Evolutionary conservation across 2,888 invertebrate species (phyloP).

Genomic region (Amphipyra tragopoginis): DNA sequence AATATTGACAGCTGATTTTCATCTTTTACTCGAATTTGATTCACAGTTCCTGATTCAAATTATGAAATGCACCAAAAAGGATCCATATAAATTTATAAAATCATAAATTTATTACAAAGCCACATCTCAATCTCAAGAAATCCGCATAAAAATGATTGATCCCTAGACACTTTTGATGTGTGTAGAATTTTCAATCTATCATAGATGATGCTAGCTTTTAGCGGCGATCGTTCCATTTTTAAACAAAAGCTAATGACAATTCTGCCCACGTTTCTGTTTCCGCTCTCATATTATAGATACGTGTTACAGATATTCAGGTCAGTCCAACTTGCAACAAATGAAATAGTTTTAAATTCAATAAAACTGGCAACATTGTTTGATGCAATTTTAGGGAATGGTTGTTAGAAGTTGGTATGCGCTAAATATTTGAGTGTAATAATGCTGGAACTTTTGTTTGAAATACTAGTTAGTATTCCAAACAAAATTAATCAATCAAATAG

Average conservation of each 20-base stretch:
- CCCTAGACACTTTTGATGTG: no score
- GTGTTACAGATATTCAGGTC: slow-evolving; percentile 53
- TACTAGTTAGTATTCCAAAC: no score
- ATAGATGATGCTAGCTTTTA: slow-evolving; percentile 25
- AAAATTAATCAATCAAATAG: no score
- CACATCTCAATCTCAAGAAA: no score
- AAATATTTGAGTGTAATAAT: slow-evolving; percentile 42
- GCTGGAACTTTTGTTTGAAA: slow-evolving; percentile 26
- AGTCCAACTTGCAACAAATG: slow-evolving; percentile 29
- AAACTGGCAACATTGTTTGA: slow-evolving; percentile 22
- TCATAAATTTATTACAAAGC: no score
- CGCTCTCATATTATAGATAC: slow-evolving; percentile 47
- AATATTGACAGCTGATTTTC: no score
- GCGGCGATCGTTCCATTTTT: slow-evolving; percentile 45
- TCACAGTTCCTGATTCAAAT: no score
- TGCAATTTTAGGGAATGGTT: slow-evolving; percentile 22
- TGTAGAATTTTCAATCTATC: slow-evolving; percentile 22
- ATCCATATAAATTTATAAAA: no score
- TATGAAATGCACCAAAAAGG: no score
- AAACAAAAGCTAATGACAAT: slow-evolving; percentile 51
- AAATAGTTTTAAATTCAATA: slow-evolving; percentile 51
- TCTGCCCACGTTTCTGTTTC: slow-evolving; percentile 52
- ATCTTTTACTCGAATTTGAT: no score
- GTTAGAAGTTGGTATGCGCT: slow-evolving; percentile 20
- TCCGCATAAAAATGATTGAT: no score